Base-by-base conservation (phyloP, 1,140 invertebrate genomes). In the Ceratina calcarata region DNA sequence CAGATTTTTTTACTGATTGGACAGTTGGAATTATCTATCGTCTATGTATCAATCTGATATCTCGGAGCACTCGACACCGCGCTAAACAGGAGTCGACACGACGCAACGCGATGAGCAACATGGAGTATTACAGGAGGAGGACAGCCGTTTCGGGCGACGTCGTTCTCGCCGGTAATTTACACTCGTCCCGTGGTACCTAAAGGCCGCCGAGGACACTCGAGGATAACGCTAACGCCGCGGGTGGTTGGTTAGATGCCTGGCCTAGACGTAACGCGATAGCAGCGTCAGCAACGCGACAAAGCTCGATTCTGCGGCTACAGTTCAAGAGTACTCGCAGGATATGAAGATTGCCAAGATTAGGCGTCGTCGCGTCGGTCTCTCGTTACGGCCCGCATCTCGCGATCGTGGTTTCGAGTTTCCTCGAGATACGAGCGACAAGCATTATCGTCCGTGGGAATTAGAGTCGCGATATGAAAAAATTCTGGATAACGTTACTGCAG, bases 271-370 rank as follows among this genome's bases (percentile, higher is more conserved):
- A 86, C 74, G 61, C 70, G 81, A 86, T 81, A 83, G 49, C 83
- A 57, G 60, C 80, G 45, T 76, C 80, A 73, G 51, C 58, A 74
- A 13, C 16, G n/a, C 55, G 76, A 70, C 64, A 73, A 78, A 86
- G 85, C 72, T 81, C 61, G 80, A 69, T 77, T 77, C 76, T 45
- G 37, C 8, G 24, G 32, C 16, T 37, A 45, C 65, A 73, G 77
- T 78, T 83, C 78, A 24, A 76, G 78, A 79, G 72, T 78, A 64
- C 85, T 86, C 78, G 64, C 64, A 64, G 70, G 75, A 84, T 86
- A 84, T 70, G 81, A 87, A 84, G 81, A 84, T 87, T 76, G 67
- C 53, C 81, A 61, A 86, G 84, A 86, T 86, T 86, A 78, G 71
- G 37, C 37, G 37, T 45, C 37, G 37, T 73, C 78, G 16, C 62